Base-by-base conservation (phyloP, 2,797 vertebrate species). In the Hypotaenidia philippensis region DNA sequence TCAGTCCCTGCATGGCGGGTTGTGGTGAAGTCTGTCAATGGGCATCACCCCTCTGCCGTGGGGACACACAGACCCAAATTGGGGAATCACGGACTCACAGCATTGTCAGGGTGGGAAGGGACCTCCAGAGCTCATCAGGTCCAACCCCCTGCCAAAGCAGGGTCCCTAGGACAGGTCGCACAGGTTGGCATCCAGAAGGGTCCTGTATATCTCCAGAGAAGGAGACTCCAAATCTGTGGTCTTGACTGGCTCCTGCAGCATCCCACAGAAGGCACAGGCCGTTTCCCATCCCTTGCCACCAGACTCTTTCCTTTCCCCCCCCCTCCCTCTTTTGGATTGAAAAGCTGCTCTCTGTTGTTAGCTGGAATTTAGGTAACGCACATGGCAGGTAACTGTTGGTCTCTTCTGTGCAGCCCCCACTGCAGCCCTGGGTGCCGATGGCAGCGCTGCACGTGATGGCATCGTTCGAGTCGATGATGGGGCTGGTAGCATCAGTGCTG, bases 41-140 rank as follows among this genome's bases (percentile, higher is more conserved):
- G 47, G 36, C 29, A 19, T 75, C 4, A 0, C 40, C 79, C 47
- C 7, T n/a, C 23, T 34, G 5, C 66, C 16, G 0, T 0, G 2
- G 7, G 47, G 25, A 18, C 53, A 40, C 4, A 23, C 1, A 4
- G 16, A 8, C 36, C 27, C 19, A 3, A 0, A 0, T 0, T 5
- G 21, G 45, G 45, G 45, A 16, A 3, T 44, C 41, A 9, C 18
- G 19, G 41, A 44, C 41, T 44, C 41, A 44, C 18, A 44, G 41
- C 18, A 19, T 19, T 44, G 41, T 44, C 41, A 44, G 41, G 41
- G 18, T 44, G 18, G 18, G 41, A 44, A 44, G 41, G 41, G 41
- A 5, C 41, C 41, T 19, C 41, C 41, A 44, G 41, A 44, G 41
- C 41, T 10, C 41, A 44, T 44, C 8, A 8, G 18, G 41, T 44